These are phyloP conservation scores for Sturmia bella DNA, from an alignment of 2,888 invertebrate genomes.

Conservation along the genomic window DNA sequence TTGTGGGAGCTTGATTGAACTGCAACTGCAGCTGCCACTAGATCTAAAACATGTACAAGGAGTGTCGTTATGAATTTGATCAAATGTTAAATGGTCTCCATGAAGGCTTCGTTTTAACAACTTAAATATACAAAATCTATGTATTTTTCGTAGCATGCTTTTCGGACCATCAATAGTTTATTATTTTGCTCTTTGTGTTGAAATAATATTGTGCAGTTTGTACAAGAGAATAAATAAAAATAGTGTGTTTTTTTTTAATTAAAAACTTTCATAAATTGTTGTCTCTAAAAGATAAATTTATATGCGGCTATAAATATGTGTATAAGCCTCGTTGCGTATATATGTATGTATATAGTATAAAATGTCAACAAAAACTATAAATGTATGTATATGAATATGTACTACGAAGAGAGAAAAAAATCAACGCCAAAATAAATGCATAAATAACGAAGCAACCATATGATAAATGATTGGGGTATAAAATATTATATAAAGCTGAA, in stretches of 20 bases:
- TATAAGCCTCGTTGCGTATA: constrained; percentile 11
- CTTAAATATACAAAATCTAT: constrained; percentile 38
- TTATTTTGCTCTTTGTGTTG: constrained; percentile 37
- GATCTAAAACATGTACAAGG: not conserved
- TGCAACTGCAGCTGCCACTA: too few relatives aligned
- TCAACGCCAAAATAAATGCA: constrained; percentile 28
- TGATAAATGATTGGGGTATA: constrained; percentile 12
- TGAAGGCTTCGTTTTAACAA: constrained; percentile 19
- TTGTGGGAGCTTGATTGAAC: constrained; percentile 37
- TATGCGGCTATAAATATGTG: not conserved
- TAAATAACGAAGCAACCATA: constrained; percentile 44
- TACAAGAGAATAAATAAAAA: constrained; percentile 13
- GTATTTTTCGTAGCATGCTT: not conserved
- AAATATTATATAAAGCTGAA: constrained; percentile 14
- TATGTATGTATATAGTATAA: too few relatives aligned
- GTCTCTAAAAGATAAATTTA: constrained; percentile 35
- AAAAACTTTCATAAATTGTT: constrained; percentile 61
- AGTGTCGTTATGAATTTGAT: constrained; percentile 1
- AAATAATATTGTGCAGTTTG: constrained; percentile 42
- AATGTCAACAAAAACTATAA: constrained; percentile 8
- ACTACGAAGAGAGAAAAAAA: not conserved
- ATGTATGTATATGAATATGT: too few relatives aligned
- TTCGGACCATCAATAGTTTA: constrained; percentile 40
- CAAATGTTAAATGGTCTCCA: constrained; percentile 17
- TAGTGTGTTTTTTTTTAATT: constrained; percentile 55